phyloP scores from a whole-genome alignment of 2,113 vertebrate genomes.

The Varanus salvator region DNA sequence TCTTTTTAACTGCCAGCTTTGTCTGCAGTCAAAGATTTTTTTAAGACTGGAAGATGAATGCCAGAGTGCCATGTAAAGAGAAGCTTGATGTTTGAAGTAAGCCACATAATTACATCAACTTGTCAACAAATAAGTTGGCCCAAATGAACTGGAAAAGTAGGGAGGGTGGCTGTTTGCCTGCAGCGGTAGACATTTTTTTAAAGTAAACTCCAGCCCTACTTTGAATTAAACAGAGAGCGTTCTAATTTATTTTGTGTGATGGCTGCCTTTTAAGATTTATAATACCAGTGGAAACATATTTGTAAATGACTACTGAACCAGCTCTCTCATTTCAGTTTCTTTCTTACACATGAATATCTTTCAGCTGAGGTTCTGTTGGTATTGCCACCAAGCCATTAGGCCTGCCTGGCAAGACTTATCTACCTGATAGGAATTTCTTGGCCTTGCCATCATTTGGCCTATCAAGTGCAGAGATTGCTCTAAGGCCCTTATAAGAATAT shows the following conservation, averaged over 20 bases:
- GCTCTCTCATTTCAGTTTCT: not conserved
- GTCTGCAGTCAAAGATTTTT: not conserved
- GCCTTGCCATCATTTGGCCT: not conserved
- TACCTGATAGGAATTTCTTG: not conserved
- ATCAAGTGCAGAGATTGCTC: not conserved
- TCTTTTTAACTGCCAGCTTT: not conserved
- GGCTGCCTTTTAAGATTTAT: not conserved
- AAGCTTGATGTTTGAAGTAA: not conserved
- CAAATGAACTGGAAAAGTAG: conserved; percentile 26
- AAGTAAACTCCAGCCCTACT: not conserved
- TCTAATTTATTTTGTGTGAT: not conserved
- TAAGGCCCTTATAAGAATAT: not conserved
- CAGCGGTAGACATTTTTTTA: rapidly evolving
- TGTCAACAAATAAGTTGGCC: conserved; percentile 16
- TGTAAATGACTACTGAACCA: not conserved
- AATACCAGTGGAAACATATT: not conserved
- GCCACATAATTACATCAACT: not conserved
- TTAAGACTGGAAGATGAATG: not conserved
- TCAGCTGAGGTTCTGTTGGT: not conserved
- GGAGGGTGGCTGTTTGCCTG: not conserved
- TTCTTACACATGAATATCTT: not conserved
- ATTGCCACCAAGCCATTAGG: not conserved
- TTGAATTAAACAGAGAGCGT: not conserved
- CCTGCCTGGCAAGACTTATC: not conserved
- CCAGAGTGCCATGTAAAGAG: conserved; percentile 7